Base-by-base conservation (phyloP, 2,888 invertebrate genomes). In the Nymphalis polychloros region DNA sequence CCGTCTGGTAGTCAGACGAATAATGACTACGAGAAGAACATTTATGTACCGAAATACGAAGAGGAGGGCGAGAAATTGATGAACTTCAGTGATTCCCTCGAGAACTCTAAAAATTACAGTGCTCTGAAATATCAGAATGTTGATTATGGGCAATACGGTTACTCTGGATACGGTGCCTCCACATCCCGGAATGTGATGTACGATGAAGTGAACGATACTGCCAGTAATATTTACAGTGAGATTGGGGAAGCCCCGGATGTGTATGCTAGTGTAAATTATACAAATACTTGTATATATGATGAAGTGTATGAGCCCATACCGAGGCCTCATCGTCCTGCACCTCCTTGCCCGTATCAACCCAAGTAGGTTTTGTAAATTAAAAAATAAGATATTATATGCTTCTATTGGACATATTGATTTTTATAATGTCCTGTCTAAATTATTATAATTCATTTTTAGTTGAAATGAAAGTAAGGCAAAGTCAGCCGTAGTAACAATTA, bases 311-410 rank as follows among this genome's bases (percentile, higher is more conserved):
- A 86, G 7, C 68, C 83, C 0, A 69, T 80, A 10, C 88, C 92
- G n/a, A 83, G 94, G 0, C 94, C 94, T 4, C 94, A 94, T 78
- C 87, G 94, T 0, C 94, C 94, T 5, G 94, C 94, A 0, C 94
- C 94, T 0, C 89, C 94, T 31, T 93, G 93, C 46, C 94, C 94
- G 0, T 78, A 66, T 52, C 50, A 63, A 41, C 71, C 71, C 13
- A 68, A 68, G 60, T 69, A 62, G 61, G 35, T 19, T 41, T 57
- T 19, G 3, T 35, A 1, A 17, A 3, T 55, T 55, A 13, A 4
- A 2, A 13, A 41, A 41, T 13, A 31, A 31, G 5, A 31, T 31
- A 31, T 31, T 31, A 31, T 6, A 31, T 31, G 27, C 27, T 31
- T 31, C 27, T n/a, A n/a, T n/a, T 31, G 27, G 27, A 1, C 27